These are phyloP conservation scores for Colistium nudipinnis DNA, from an alignment of 2,113 vertebrate species.

Conservation along the genomic window DNA sequence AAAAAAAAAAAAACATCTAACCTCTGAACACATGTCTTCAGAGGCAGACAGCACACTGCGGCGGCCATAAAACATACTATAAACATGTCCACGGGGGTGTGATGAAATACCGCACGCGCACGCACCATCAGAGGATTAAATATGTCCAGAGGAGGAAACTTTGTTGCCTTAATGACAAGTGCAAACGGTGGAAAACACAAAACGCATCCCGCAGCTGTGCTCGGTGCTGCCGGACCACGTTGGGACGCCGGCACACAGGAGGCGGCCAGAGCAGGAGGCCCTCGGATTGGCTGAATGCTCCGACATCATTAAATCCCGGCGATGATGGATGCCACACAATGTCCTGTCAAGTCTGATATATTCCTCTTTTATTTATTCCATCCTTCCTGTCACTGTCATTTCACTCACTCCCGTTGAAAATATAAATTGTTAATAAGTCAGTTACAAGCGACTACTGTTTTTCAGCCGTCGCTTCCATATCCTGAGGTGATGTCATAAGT, in stretches of 20 bases:
- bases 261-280: constrained; percentile 34
- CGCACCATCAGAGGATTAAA: constrained; percentile 16
- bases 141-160: constrained; percentile 17
- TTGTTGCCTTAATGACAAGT: constrained; percentile 33
- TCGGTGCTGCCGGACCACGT: constrained; percentile 7
- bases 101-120: not conserved
- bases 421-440: constrained; percentile 71
- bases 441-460: constrained; percentile 54
- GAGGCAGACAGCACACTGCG: constrained; percentile 12
- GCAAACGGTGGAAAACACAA: constrained; percentile 32
- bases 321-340: constrained; percentile 31
- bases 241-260: constrained; percentile 3
- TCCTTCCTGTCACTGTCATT: constrained; percentile 39
- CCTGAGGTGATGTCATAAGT: constrained; percentile 55
- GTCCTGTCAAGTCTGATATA: constrained; percentile 41
- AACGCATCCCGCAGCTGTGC: constrained; percentile 30
- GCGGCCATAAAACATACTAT: not conserved
- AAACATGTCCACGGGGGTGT: not conserved
- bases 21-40: constrained; percentile 19
- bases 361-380: constrained; percentile 54
- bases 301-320: constrained; percentile 32
- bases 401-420: constrained; percentile 45
- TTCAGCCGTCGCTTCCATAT: constrained; percentile 47
- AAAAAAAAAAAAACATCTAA: constrained; percentile 3
- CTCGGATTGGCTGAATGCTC: constrained; percentile 14